Evolutionary conservation across 1,140 invertebrate species (phyloP).

Genomic region (Drosophila elegans): DNA sequence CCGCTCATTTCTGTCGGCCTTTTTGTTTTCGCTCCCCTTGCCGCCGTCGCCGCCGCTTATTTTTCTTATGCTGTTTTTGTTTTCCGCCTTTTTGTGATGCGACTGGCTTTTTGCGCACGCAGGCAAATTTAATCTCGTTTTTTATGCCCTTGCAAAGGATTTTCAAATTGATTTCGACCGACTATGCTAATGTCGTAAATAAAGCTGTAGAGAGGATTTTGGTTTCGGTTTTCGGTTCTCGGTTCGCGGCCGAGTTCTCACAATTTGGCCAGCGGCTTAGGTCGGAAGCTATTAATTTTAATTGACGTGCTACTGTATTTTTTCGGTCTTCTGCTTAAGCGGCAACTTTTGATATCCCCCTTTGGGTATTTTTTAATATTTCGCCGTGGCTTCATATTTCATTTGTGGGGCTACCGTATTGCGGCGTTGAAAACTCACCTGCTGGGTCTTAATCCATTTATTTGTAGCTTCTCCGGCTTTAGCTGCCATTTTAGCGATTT

Average conservation of each 20-base stretch:
- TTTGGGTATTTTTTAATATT: slow-evolving; percentile 26
- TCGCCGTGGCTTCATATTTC: slow-evolving; percentile 32
- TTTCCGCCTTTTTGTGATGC: slow-evolving; percentile 32
- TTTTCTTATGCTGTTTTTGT: slow-evolving; percentile 29
- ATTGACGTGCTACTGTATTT: slow-evolving; percentile 80
- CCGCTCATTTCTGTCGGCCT: slow-evolving; percentile 59
- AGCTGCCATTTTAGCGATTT: slow-evolving; percentile 60
- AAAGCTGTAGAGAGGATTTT: slow-evolving; percentile 59
- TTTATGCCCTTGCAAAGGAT: slow-evolving; percentile 75
- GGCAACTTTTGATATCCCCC: slow-evolving; percentile 45
- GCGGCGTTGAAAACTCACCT: slow-evolving; percentile 62
- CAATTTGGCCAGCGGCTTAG: slow-evolving; percentile 51
- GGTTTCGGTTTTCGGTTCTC: slow-evolving; percentile 11
- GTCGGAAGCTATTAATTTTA: slow-evolving; percentile 83
- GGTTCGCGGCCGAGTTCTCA: slow-evolving; percentile 24
- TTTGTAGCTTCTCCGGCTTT: slow-evolving; percentile 54
- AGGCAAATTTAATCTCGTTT: slow-evolving; percentile 75
- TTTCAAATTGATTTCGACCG: slow-evolving; percentile 74
- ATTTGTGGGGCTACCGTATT: slow-evolving; percentile 34
- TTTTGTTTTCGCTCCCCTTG: slow-evolving; percentile 54
- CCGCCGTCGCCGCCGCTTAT: slow-evolving; percentile 6
- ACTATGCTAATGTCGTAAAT: slow-evolving; percentile 78
- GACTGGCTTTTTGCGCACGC: slow-evolving; percentile 45
- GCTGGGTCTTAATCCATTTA: slow-evolving; percentile 75
- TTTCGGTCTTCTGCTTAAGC: slow-evolving; percentile 33